phyloP scores from a whole-genome alignment of 2,888 invertebrate species.

The Hoplodrina blanda region DNA sequence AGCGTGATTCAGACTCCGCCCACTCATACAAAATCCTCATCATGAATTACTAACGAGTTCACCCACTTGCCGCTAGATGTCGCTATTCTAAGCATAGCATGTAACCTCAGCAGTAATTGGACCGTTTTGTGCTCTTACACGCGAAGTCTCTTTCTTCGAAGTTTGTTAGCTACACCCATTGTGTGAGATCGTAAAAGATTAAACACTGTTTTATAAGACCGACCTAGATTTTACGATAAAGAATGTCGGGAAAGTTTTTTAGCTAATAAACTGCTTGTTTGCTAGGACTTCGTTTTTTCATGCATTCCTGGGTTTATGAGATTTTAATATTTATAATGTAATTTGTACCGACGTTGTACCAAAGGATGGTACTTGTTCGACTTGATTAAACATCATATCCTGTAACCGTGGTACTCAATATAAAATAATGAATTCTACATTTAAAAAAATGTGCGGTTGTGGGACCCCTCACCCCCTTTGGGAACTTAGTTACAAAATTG shows the following conservation, averaged over 20 bases:
- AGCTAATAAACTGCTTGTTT: conserved; percentile 10
- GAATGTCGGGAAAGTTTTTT: conserved; percentile 23
- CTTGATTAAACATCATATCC: too few species aligned
- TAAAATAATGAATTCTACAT: too few species aligned
- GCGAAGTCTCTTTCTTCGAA: conserved; percentile 39
- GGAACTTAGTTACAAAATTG: too few species aligned
- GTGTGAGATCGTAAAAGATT: conserved; percentile 50
- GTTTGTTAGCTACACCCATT: conserved; percentile 57
- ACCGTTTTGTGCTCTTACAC: conserved; percentile 48
- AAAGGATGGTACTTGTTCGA: neutral
- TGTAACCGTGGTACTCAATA: too few species aligned
- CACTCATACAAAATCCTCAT: conserved; percentile 10
- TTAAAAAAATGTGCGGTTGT: too few species aligned
- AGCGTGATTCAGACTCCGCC: conserved; percentile 28
- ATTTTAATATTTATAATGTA: neutral
- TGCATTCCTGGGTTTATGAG: neutral
- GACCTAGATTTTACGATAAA: conserved; percentile 55
- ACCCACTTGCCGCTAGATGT: conserved; percentile 39
- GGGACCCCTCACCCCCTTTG: too few species aligned
- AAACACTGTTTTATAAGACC: conserved; percentile 49
- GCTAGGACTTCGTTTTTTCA: neutral
- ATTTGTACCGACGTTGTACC: neutral
- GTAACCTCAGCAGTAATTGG: conserved; percentile 56
- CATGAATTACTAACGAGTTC: conserved; percentile 36
- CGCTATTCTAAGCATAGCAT: conserved; percentile 37